phyloP scores from a whole-genome alignment of 2,113 vertebrate genomes.

The Petrocephalus zakoni region DNA sequence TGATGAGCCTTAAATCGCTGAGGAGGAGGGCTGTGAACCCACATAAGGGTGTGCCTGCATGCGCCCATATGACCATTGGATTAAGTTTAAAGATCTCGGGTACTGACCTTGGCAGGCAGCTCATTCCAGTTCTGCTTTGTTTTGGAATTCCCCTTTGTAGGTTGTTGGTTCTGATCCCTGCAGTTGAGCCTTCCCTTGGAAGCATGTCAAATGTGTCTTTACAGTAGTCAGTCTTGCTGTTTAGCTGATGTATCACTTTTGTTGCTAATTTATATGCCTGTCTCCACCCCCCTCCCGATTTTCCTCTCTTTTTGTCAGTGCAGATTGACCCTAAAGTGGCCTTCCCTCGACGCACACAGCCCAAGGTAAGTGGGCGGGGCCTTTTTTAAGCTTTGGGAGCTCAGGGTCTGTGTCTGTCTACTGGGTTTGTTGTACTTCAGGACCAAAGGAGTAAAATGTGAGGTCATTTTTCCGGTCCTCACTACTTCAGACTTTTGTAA shows the following conservation, averaged over 20 bases:
- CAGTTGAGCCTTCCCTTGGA: neutral
- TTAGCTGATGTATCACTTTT: neutral
- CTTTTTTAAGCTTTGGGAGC: neutral
- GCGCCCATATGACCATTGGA: neutral
- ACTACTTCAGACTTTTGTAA: too few species aligned
- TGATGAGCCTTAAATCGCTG: conserved; percentile 62
- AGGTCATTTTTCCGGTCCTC: too few species aligned
- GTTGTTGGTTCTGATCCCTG: neutral
- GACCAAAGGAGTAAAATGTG: too few species aligned
- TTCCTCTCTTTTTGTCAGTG: conserved; percentile 63
- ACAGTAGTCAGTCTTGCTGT: neutral
- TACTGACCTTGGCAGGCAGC: neutral
- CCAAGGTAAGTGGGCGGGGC: conserved; percentile 79
- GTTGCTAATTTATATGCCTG: neutral
- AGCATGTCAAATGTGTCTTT: neutral
- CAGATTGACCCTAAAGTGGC: conserved; percentile 62
- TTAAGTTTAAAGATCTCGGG: neutral
- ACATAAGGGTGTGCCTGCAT: conserved; percentile 57
- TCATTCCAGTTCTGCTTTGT: neutral
- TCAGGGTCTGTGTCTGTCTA: neutral
- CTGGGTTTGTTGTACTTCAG: too few species aligned
- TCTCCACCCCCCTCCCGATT: neutral
- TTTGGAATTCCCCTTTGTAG: neutral
- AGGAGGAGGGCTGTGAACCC: conserved; percentile 65
- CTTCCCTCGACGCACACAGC: conserved; percentile 95